Percentiles rank a stretch among this genome's conserved stretches.
Conservation (phyloP, 2,888 invertebrate species). For the Melipona bicolor region DNA sequence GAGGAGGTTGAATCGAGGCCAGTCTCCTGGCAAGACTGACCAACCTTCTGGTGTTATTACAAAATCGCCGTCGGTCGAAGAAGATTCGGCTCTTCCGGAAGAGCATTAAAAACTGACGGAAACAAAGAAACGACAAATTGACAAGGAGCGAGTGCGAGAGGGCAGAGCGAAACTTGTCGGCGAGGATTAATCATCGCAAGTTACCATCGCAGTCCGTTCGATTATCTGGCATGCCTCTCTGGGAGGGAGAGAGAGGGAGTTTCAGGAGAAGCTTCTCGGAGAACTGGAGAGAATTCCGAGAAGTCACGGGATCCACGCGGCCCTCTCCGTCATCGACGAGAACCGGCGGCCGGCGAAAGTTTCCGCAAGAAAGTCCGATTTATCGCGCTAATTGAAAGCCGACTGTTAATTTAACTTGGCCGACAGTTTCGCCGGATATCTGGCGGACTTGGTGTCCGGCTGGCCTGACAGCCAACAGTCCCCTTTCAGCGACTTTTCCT, state of each 20-base stretch:
- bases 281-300: background rate
- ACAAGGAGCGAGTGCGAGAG: background rate
- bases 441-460: slow-evolving; percentile 27
- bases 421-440: slow-evolving; percentile 48
- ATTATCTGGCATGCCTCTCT: slow-evolving; percentile 8
- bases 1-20: background rate
- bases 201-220: background rate
- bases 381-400: slow-evolving; percentile 67
- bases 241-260: background rate
- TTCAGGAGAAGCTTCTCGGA: background rate
- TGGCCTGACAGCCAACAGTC: background rate
- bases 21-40: background rate
- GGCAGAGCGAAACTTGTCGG: background rate
- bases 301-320: slow-evolving; percentile 12
- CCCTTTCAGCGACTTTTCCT: background rate
- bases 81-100: too few relatives aligned
- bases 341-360: slow-evolving; percentile 24
- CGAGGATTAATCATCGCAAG: slow-evolving; percentile 41
- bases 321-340: slow-evolving; percentile 28
- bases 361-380: slow-evolving; percentile 46
- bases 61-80: background rate
- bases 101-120: background rate
- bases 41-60: too few relatives aligned
- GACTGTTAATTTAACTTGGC: slow-evolving; percentile 70
- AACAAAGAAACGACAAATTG: background rate